Conservation (phyloP, 1,140 invertebrate genomes). For the Hesperophylax magnus region DNA sequence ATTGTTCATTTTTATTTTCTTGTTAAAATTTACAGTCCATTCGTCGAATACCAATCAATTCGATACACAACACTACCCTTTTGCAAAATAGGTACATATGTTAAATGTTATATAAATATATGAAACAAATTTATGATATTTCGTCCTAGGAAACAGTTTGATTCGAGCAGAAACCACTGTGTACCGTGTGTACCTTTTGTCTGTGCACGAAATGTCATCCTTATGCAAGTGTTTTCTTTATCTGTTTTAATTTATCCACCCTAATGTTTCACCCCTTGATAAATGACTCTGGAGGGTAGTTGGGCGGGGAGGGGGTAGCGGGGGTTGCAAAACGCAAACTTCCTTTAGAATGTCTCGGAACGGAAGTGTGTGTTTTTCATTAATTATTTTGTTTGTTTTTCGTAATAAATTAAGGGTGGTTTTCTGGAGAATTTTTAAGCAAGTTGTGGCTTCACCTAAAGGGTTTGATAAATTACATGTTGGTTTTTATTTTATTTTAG, state of each 20-base stretch:
- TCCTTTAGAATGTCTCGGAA: conserved; percentile 45
- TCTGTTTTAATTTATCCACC: conserved; percentile 58
- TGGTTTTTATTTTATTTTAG: too few relatives aligned
- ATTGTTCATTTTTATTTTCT: too few relatives aligned
- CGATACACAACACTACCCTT: too few relatives aligned
- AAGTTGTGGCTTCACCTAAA: not conserved
- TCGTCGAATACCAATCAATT: too few relatives aligned
- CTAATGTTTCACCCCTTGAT: conserved; percentile 55
- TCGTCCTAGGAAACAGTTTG: too few relatives aligned
- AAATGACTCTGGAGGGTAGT: conserved; percentile 44
- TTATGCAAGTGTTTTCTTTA: conserved; percentile 56
- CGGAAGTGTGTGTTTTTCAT: conserved; percentile 52
- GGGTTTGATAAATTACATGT: not conserved
- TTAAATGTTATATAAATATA: too few relatives aligned
- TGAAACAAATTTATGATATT: too few relatives aligned
- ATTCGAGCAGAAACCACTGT: too few relatives aligned
- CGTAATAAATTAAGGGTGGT: not conserved
- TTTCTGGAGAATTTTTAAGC: too few relatives aligned
- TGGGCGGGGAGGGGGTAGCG: not conserved
- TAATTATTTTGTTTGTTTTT: conserved; percentile 17
- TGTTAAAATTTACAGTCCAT: too few relatives aligned
- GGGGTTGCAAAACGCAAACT: conserved; percentile 47
- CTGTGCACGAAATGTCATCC: conserved; percentile 51
- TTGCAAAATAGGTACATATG: too few relatives aligned
- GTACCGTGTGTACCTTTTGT: not conserved